Base-by-base conservation (phyloP, 37 sponge, comb jelly and placozoan genomes). In the Ephydatia muelleri region DNA sequence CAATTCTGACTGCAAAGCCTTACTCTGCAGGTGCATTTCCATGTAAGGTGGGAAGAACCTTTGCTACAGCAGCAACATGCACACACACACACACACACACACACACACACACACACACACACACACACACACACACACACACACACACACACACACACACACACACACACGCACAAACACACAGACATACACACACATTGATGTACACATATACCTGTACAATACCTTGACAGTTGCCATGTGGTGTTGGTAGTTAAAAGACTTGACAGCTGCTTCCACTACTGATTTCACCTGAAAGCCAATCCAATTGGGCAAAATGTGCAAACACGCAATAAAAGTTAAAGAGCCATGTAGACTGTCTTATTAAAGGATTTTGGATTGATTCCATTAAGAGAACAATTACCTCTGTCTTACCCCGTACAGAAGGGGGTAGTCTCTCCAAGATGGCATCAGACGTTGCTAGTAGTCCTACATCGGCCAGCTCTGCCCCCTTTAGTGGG, bases 391-490 rank as follows among this genome's bases (percentile, higher is more conserved):
- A n/a, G 1, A 71, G 16, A 48, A 9, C 43, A 32, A 28, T 25
- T 49, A 90, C 91, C 86, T 86, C 86, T 82, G 82, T 81, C 82
- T 82, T 89, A 65, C 36, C 65, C 72, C 85, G 49, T 3, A 72
- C 38, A 40, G 40, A 34, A 33, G 90, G 76, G 8, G 84, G 75
- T 64, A 89, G 26, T 30, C n/a, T 80, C 79, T 77, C 69, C n/a
- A 83, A 31, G 49, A 88, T 78, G 23, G 39, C 57, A 31, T 73
- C 67, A 37, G 49, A 25, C 19, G 68, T 81, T 33, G 49, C 57
- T 57, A 21, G 57, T 57, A 57, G 19, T 14, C 16, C 57, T 57
- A 14, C 9, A 57, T 57, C 57, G 16, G 57, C 19, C 16, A 11
- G 19, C 16, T 57, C 57, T 57, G 57, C 57, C 57, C 16, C 16